phyloP scores from a whole-genome alignment of 2,797 vertebrate genomes.

The Danio aesculapii region DNA sequence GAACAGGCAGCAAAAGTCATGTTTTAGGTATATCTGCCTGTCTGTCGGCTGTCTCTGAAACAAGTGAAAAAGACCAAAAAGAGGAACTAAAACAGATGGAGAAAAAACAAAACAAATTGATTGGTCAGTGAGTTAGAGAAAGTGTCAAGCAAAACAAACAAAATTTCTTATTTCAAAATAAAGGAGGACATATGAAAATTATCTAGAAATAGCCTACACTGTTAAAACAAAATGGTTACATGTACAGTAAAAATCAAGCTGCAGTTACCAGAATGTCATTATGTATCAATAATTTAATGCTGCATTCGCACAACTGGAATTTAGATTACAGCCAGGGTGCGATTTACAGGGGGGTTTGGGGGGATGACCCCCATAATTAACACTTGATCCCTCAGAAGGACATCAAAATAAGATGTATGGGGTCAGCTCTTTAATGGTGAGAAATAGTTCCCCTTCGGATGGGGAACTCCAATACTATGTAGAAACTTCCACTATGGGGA shows the following conservation, averaged over 20 bases:
- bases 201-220: not conserved
- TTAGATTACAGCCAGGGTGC: too few relatives aligned
- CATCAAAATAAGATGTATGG: too few relatives aligned
- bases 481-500: too few relatives aligned
- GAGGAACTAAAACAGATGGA: slow-evolving; percentile 51
- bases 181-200: not conserved
- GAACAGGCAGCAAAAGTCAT: too few relatives aligned
- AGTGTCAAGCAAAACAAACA: not conserved
- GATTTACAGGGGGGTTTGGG: too few relatives aligned
- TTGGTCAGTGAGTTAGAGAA: not conserved
- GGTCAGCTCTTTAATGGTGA: too few relatives aligned
- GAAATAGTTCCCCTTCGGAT: too few relatives aligned
- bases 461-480: too few relatives aligned
- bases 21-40: too few relatives aligned
- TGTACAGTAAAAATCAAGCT: not conserved
- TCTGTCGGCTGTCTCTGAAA: slow-evolving; percentile 2
- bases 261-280: not conserved
- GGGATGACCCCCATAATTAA: too few relatives aligned
- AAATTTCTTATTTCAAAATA: not conserved
- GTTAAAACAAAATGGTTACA: not conserved
- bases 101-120: slow-evolving; percentile 19
- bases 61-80: slow-evolving; percentile 23
- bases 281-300: not conserved
- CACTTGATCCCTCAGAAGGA: too few relatives aligned
- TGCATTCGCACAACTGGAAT: not conserved